Evolutionary conservation across 2,888 invertebrate species (phyloP).

Genomic region (Hermodice carunculata): DNA sequence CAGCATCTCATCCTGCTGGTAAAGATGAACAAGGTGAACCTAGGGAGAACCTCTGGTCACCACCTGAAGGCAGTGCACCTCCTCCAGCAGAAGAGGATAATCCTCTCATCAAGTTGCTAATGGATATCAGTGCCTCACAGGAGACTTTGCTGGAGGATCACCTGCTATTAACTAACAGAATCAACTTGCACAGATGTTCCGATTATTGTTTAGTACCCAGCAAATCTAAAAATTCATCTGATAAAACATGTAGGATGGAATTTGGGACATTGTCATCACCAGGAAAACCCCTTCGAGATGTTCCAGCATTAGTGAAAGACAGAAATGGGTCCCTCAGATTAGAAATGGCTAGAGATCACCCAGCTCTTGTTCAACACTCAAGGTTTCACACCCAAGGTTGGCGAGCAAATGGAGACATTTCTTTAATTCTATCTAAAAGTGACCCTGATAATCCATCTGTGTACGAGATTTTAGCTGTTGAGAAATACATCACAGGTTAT

Average conservation of each 20-base stretch:
- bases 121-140: slow-evolving; percentile 43
- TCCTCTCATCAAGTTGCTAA: slow-evolving; percentile 37
- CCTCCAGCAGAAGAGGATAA: slow-evolving; percentile 42
- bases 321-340: slow-evolving; percentile 37
- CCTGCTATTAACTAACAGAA: too few relatives aligned
- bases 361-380: slow-evolving; percentile 36
- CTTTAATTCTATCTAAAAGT: slow-evolving; percentile 40
- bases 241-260: slow-evolving; percentile 39
- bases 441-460: slow-evolving; percentile 38
- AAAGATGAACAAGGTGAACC: slow-evolving; percentile 30
- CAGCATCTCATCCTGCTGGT: too few relatives aligned
- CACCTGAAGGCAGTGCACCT: slow-evolving; percentile 43
- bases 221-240: too few relatives aligned
- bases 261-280: slow-evolving; percentile 31
- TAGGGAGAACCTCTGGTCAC: slow-evolving; percentile 45
- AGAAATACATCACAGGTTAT: too few relatives aligned
- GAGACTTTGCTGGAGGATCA: too few relatives aligned
- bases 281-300: slow-evolving; percentile 21
- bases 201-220: too few relatives aligned
- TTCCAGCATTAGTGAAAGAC: too few relatives aligned
- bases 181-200: too few relatives aligned
- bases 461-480: slow-evolving; percentile 36
- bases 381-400: slow-evolving; percentile 44
- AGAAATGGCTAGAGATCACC: slow-evolving; percentile 46
- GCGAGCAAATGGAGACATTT: slow-evolving; percentile 43